These are phyloP conservation scores for Fundulus diaphanus DNA, from an alignment of 2,797 vertebrate genomes.

Conservation along the genomic window DNA sequence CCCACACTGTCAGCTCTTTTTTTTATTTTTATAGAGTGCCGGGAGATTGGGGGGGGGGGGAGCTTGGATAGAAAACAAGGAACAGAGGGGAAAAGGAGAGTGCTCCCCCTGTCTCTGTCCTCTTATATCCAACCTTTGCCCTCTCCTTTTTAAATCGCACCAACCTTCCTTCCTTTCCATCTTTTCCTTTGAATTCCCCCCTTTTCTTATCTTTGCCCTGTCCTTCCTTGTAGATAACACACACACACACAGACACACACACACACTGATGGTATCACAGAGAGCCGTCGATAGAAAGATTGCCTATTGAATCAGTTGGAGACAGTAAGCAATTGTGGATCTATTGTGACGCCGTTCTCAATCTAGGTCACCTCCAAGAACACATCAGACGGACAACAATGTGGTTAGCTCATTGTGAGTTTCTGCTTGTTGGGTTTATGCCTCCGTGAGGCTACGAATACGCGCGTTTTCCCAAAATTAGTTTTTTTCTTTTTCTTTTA, in stretches of 20 bases:
- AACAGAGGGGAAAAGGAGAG: constrained; percentile 9
- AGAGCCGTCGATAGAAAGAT: constrained; percentile 73
- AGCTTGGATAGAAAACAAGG: constrained; percentile 31
- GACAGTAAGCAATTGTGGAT: constrained; percentile 70
- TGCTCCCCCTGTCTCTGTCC: constrained; percentile 34
- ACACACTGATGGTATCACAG: constrained; percentile 66
- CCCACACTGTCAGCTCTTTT: constrained; percentile 75
- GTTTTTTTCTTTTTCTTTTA: neutral
- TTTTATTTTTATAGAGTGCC: constrained; percentile 51
- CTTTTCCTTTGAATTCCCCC: constrained; percentile 54
- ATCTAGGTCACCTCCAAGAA: constrained; percentile 74
- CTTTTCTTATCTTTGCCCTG: constrained; percentile 63
- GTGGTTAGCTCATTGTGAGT: constrained; percentile 42
- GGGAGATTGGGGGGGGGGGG: constrained; percentile 4
- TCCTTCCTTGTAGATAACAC: constrained; percentile 65
- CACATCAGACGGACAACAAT: constrained; percentile 45
- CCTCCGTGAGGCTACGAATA: constrained; percentile 20
- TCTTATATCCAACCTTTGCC: constrained; percentile 56
- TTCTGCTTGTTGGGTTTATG: constrained; percentile 34
- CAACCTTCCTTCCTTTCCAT: constrained; percentile 68
- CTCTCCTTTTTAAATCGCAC: constrained; percentile 58
- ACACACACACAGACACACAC: constrained; percentile 30
- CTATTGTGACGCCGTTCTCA: constrained; percentile 65
- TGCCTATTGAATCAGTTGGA: constrained; percentile 73
- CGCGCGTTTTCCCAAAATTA: constrained; percentile 16